These are phyloP conservation scores for Phengaris arion DNA, from an alignment of 2,888 invertebrate species.

Conservation along the genomic window DNA sequence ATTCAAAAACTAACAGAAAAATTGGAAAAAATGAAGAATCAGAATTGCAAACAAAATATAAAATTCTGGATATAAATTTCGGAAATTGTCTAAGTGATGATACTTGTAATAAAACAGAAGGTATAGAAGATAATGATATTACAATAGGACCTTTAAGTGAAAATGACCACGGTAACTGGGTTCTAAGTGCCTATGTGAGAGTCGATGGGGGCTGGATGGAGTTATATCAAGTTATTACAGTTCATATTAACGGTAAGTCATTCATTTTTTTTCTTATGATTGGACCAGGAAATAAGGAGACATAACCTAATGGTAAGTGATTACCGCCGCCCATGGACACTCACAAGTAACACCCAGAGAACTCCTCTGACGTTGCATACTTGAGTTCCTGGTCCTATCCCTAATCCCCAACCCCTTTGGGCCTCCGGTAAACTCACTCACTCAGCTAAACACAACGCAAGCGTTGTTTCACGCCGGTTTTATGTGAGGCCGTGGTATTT, in stretches of 20 bases:
- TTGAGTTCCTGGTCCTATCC: too few relatives aligned
- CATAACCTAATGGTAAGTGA: too few relatives aligned
- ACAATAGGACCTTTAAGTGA: conserved; percentile 57
- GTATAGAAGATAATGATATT: conserved; percentile 51
- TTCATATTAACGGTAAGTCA: conserved; percentile 57
- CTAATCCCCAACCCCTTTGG: too few relatives aligned
- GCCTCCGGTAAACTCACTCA: too few relatives aligned
- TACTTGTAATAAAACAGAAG: conserved; percentile 33
- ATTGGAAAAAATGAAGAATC: neutral
- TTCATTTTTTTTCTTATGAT: neutral
- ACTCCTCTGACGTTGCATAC: too few relatives aligned
- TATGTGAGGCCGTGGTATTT: too few relatives aligned
- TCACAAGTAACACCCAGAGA: too few relatives aligned
- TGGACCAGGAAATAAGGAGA: too few relatives aligned
- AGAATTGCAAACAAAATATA: conserved; percentile 35
- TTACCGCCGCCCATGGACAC: too few relatives aligned
- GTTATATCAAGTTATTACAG: conserved; percentile 59
- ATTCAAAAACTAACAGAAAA: conserved; percentile 31
- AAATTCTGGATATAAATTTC: conserved; percentile 43
- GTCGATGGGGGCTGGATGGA: conserved; percentile 52
- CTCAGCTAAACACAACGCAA: too few relatives aligned
- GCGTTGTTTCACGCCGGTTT: too few relatives aligned
- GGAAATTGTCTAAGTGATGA: conserved; percentile 16
- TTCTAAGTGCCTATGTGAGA: conserved; percentile 54
- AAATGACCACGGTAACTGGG: conserved; percentile 67